A percentile compares a stretch with the other conserved stretches of the same genome.
phyloP scores from a whole-genome alignment of 2,113 vertebrate genomes.

The Barnardius zonarius region DNA sequence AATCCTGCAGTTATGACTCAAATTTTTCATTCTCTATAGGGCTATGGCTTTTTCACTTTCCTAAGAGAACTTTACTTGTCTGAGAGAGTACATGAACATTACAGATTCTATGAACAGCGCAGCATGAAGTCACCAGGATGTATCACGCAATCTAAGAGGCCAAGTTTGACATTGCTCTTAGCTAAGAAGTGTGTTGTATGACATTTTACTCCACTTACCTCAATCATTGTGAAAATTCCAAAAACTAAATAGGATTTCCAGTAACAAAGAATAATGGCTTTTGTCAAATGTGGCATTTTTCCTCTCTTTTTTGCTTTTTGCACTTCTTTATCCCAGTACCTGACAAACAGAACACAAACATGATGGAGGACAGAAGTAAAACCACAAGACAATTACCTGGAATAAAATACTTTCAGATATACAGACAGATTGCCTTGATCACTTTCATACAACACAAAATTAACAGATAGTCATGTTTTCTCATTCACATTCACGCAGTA shows the following conservation, averaged over 20 bases:
- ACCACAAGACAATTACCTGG: background rate
- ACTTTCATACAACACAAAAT: background rate
- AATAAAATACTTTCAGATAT: background rate
- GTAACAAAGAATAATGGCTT: constrained; percentile 86
- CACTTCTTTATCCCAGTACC: constrained; percentile 88
- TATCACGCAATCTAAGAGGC: background rate
- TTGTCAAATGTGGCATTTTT: constrained; percentile 79
- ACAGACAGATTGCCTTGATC: background rate
- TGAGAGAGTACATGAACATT: background rate
- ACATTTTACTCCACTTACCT: constrained; percentile 75
- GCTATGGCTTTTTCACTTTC: background rate
- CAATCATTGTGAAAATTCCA: constrained; percentile 86
- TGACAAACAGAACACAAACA: constrained; percentile 49
- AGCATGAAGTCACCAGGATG: background rate
- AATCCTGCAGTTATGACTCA: background rate
- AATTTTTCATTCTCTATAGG: background rate
- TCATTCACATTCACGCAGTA: background rate
- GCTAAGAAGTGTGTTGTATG: background rate
- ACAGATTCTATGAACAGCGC: background rate
- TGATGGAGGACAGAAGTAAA: background rate
- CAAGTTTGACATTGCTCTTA: background rate
- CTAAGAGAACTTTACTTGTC: background rate
- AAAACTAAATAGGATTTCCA: constrained; percentile 87
- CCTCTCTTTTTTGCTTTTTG: constrained; percentile 80
- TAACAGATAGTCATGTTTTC: background rate